Evolutionary conservation across 2,797 vertebrate genomes (phyloP), one percentile per base, ranked within the genome.

Genomic region (Crenuchus spilurus): DNA sequence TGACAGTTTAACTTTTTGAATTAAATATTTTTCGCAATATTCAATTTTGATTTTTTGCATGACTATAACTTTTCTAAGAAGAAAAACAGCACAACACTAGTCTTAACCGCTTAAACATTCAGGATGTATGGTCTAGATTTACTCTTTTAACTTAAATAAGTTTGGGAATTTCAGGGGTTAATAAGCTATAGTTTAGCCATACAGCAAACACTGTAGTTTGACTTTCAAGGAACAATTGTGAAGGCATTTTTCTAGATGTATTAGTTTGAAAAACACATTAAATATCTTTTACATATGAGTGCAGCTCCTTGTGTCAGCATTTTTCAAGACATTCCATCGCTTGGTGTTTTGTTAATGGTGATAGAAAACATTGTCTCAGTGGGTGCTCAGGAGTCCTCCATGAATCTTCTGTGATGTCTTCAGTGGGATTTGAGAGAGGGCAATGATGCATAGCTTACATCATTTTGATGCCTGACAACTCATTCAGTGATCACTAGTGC

Each of bases 391-490:
- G 33, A 62, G 22, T 42, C 20, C n/a, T 14, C 22, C 2, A 41
- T 9, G 13, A 28, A 62, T 16, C 51, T 55, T 16, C 20, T 22
- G n/a, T 60, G 28, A 8, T 46, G 2, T 70, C 42, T 60, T 48
- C 35, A 61, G 18, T 39, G 13, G 1, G 33, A 9, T 60, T 39
- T 58, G 18, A 24, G 14, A 58, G 18, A 16, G 14, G 18, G 6
- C 26, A 37, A 14, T 70, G 54, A 71, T 20, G 44, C 55, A 71
- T 60, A 31, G 6, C 20, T 35, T 37, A 26, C 30, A 37, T 28
- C n/a, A 71, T 61, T 61, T 41, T 39, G 18, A 20, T 41, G 18
- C 35, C 20, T 61, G 33, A 41, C 33, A 61, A 61, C 10, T 72
- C 0, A 39, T 51, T 20, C 18, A 16, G 22, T 51, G 10, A 37